Evolutionary conservation across 2,888 invertebrate species (phyloP).

Genomic region (Cantharis lateralis): DNA sequence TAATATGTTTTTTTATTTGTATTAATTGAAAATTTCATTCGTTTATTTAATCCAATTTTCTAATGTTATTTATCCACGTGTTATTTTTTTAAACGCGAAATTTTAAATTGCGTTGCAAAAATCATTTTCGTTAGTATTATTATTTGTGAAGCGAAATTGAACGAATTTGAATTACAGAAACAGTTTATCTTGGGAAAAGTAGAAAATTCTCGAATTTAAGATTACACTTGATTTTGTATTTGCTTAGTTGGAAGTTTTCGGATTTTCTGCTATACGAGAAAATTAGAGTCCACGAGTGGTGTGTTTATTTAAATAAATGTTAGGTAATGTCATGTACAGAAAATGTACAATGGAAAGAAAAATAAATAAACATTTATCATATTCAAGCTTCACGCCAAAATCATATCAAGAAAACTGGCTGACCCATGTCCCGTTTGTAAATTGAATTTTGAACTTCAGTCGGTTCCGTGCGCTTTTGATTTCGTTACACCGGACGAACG

Average conservation of each 20-base stretch:
- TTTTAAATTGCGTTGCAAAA: neutral
- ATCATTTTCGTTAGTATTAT: neutral
- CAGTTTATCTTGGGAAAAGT: neutral
- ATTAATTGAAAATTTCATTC: constrained; percentile 12
- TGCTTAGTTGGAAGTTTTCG: neutral
- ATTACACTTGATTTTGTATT: neutral
- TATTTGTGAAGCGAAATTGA: neutral
- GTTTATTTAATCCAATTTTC: constrained; percentile 4
- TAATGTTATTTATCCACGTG: neutral
- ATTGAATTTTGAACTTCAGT: constrained; percentile 42
- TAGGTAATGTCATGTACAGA: constrained; percentile 3
- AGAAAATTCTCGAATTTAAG: neutral
- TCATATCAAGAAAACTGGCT: constrained; percentile 42
- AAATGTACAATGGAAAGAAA: constrained; percentile 7
- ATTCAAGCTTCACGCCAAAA: constrained; percentile 37
- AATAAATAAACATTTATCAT: constrained; percentile 27
- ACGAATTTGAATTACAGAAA: neutral
- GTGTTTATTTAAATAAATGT: constrained; percentile 2
- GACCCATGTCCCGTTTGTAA: constrained; percentile 40
- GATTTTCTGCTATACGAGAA: neutral
- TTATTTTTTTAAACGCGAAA: neutral
- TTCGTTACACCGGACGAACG: constrained; percentile 43
- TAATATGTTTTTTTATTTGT: constrained; percentile 36
- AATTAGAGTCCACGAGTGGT: neutral
- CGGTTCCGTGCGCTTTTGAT: constrained; percentile 42